Evolutionary conservation across 2,113 vertebrate genomes (phyloP).

Genomic region (Plotosus lineatus): DNA sequence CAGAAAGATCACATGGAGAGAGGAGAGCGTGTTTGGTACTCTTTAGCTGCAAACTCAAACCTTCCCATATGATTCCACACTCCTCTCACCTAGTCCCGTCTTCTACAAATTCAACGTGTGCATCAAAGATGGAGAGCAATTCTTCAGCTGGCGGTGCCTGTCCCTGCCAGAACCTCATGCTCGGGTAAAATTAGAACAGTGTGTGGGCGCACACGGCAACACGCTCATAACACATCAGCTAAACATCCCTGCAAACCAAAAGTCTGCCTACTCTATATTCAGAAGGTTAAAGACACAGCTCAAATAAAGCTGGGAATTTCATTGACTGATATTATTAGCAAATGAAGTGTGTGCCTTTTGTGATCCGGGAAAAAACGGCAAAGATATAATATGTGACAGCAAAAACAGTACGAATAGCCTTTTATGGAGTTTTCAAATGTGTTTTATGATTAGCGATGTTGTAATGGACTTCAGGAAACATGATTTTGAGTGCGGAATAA

Average conservation of each 20-base stretch:
- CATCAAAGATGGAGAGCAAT: constrained; percentile 22
- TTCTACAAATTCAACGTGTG: constrained; percentile 26
- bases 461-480: constrained; percentile 43
- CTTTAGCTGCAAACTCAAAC: constrained; percentile 19
- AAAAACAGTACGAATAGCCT: neutral
- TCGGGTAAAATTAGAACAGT: constrained; percentile 52
- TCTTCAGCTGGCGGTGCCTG: constrained; percentile 16
- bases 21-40: constrained; percentile 36
- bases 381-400: neutral
- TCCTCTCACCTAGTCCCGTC: constrained; percentile 9
- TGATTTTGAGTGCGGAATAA: constrained; percentile 16
- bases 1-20: constrained; percentile 67
- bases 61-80: neutral
- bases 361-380: constrained; percentile 14
- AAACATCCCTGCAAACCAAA: constrained; percentile 48
- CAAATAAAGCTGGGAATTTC: constrained; percentile 29
- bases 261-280: constrained; percentile 46
- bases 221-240: constrained; percentile 48
- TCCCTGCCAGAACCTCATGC: constrained; percentile 39
- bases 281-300: constrained; percentile 38
- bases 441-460: constrained; percentile 38
- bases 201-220: constrained; percentile 48
- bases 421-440: constrained; percentile 35
- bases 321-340: constrained; percentile 35
- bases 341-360: constrained; percentile 26